Percentiles rank a stretch among this genome's conserved stretches.
Conservation (phyloP, 2,888 invertebrate genomes). For the Oxycera nigricornis region DNA sequence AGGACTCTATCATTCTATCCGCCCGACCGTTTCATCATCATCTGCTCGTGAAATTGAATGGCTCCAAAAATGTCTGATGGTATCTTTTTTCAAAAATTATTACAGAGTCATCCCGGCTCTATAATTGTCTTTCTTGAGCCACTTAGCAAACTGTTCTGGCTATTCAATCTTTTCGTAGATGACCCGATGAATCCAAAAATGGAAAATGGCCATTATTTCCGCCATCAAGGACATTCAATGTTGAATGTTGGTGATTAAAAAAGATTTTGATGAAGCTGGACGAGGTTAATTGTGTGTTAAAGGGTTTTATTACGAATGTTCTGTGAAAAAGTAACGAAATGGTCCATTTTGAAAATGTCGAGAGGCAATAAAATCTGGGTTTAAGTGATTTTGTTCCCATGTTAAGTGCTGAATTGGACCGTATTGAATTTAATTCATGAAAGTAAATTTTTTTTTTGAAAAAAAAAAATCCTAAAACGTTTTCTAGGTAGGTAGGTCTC, state of each 20-base stretch:
- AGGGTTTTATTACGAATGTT: background rate
- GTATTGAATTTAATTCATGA: too few species aligned
- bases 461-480: too few species aligned
- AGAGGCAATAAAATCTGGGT: too few species aligned
- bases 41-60: background rate
- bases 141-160: background rate
- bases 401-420: too few species aligned
- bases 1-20: background rate
- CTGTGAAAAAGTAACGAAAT: background rate
- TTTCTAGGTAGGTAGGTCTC: too few species aligned
- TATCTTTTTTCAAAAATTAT: background rate
- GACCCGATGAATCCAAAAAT: background rate
- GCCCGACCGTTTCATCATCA: background rate
- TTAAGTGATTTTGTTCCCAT: background rate
- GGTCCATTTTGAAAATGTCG: background rate
- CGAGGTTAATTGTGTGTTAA: conserved; percentile 24
- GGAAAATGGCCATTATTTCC: background rate
- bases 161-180: conserved; percentile 1
- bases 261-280: background rate
- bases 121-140: conserved; percentile 12
- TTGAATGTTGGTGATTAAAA: conserved; percentile 1
- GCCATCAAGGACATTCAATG: background rate
- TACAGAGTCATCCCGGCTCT: background rate
- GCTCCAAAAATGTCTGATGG: background rate
- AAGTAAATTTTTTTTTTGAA: too few species aligned